phyloP scores from a whole-genome alignment of 2,113 vertebrate genomes.

The Barnardius zonarius region DNA sequence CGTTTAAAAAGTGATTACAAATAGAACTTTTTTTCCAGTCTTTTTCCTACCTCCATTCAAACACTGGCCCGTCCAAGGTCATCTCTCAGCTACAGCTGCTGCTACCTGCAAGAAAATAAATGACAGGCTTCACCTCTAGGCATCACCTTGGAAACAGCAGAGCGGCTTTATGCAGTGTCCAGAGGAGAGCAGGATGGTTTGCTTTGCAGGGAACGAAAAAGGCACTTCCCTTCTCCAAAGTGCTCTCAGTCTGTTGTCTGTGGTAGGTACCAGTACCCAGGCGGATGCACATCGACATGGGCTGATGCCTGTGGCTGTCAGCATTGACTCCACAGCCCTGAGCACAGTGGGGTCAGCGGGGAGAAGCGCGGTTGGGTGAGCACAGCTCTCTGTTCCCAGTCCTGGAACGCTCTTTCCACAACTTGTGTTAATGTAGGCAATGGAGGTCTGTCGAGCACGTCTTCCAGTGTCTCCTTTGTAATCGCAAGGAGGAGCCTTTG shows the following conservation, averaged over 20 bases:
- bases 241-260: neutral
- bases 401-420: neutral
- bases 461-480: neutral
- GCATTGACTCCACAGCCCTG: neutral
- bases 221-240: neutral
- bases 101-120: conserved; percentile 8
- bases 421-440: fast-evolving
- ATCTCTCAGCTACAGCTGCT: conserved; percentile 11
- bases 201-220: neutral
- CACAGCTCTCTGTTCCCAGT: neutral
- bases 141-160: conserved; percentile 53
- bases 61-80: conserved; percentile 32
- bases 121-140: conserved; percentile 34
- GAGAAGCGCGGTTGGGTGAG: fast-evolving
- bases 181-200: neutral
- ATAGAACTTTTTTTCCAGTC: neutral
- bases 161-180: neutral
- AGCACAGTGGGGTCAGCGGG: fast-evolving
- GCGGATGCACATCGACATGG: neutral
- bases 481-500: neutral
- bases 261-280: neutral
- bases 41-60: neutral
- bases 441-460: neutral
- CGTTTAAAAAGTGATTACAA: neutral
- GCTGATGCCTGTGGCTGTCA: neutral